Evolutionary conservation across 2,113 vertebrate species (phyloP), one percentile per base, ranked within the genome.

Genomic region (Bubo scandiacus): DNA sequence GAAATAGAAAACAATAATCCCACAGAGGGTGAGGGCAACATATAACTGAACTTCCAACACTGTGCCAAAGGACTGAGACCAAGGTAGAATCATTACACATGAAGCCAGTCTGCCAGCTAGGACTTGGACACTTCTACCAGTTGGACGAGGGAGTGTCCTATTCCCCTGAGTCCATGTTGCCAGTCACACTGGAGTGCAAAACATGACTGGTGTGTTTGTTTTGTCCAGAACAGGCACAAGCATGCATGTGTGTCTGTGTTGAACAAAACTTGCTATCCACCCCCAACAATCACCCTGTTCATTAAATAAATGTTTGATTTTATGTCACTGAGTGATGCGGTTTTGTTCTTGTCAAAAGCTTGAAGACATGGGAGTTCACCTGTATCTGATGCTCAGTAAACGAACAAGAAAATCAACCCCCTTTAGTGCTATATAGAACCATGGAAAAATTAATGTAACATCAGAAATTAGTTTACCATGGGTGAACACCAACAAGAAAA

Each of bases 211-310:
- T 54, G 21, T 67, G 45, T 45, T 66, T 66, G 30, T 21, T 70
- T 57, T 63, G 27, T 47, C 25, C 42, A 73, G 34, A 77, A 54
- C 6, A 15, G 17, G 6, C 10, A 58, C 0, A 1, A 89, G 9
- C 1, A 3, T 3, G 2, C 5, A 11, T 29, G 6, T 19, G 4
- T 7, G 1, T 23, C 25, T 67, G 12, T 81, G 17, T 55, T 78
- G 27, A 79, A 73, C 9, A 54, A 23, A 68, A 49, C 27, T 54
- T 55, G 4, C 8, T 36, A 22, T 66, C n/a, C 9, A 55, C 4
- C 10, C 25, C 5, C 27, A 66, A 30, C 9, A 70, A 8, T 30
- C 29, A 61, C 23, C 6, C 10, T 16, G 3, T 32, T 66, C 16
- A 52, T 19, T 47, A n/a, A 81, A 62, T 4, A 6, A 36, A 20